These are phyloP conservation scores for Lasiurus borealis DNA, from an alignment of 2,113 vertebrate species.

Conservation along the genomic window DNA sequence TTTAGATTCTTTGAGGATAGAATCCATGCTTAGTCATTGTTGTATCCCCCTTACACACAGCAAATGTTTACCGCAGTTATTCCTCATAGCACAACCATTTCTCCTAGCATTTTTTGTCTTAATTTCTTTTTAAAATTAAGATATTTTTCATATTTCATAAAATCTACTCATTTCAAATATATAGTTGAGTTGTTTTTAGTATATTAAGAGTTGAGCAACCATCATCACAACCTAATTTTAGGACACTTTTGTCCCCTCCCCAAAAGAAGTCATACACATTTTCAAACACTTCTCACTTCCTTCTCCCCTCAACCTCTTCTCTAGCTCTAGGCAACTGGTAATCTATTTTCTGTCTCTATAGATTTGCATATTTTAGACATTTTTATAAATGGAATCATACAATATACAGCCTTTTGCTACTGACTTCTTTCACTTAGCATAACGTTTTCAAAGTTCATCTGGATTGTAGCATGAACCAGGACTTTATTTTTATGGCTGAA, in stretches of 20 bases:
- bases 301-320: not conserved
- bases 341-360: not conserved
- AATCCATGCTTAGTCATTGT: not conserved
- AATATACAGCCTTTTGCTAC: not conserved
- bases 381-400: not conserved
- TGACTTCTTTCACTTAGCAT: not conserved
- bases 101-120: not conserved
- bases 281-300: not conserved
- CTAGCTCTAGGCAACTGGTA: not conserved
- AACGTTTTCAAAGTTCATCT: not conserved
- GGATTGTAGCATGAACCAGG: not conserved
- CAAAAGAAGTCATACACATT: not conserved
- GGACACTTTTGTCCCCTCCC: not conserved
- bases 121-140: not conserved
- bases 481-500: not conserved
- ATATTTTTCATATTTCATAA: not conserved
- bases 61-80: not conserved
- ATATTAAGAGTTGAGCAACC: not conserved
- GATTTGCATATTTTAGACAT: not conserved
- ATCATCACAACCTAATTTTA: constrained; percentile 2
- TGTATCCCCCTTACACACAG: not conserved
- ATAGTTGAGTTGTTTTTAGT: not conserved
- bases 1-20: not conserved
- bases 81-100: not conserved
- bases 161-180: not conserved